phyloP scores from a whole-genome alignment of 2,113 vertebrate species.

The Pangasianodon hypophthalmus region DNA sequence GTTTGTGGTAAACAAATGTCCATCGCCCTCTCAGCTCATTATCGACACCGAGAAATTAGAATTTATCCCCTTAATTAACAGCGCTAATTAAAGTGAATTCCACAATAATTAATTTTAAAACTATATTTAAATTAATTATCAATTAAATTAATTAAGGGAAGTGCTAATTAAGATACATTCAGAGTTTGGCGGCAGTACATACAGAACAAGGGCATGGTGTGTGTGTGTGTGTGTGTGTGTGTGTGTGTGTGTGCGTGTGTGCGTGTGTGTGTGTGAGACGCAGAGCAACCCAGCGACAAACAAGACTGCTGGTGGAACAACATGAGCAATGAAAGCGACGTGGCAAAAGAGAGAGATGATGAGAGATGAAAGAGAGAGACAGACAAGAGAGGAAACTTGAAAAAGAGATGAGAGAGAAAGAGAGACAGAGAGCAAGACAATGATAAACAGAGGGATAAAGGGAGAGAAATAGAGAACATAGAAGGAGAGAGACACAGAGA shows the following conservation, averaged over 20 bases:
- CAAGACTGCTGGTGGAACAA: slow-evolving; percentile 47
- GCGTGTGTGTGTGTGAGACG: slow-evolving; percentile 37
- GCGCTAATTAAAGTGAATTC: slow-evolving; percentile 68
- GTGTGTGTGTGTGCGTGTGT: slow-evolving; percentile 10
- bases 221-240: slow-evolving; percentile 25
- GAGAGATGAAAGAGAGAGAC: neutral
- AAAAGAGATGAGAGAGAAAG: neutral
- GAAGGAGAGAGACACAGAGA: slow-evolving; percentile 48
- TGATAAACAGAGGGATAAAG: slow-evolving; percentile 22
- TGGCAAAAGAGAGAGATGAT: neutral
- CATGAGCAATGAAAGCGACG: slow-evolving; percentile 27
- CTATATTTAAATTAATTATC: slow-evolving; percentile 73
- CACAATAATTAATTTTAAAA: slow-evolving; percentile 70
- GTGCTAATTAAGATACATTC: slow-evolving; percentile 72
- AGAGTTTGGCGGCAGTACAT: slow-evolving; percentile 59
- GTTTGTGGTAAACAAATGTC: slow-evolving; percentile 62
- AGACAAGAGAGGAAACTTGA: neutral
- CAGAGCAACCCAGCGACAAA: slow-evolving; percentile 56
- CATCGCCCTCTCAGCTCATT: slow-evolving; percentile 57
- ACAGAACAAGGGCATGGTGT: neutral
- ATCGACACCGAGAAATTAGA: slow-evolving; percentile 54
- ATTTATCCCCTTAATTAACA: slow-evolving; percentile 67
- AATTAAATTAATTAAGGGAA: slow-evolving; percentile 71
- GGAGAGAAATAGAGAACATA: slow-evolving; percentile 48
- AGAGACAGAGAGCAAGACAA: slow-evolving; percentile 42